phyloP scores from a whole-genome alignment of 1,140 invertebrate genomes.

The Dreissena polymorpha region DNA sequence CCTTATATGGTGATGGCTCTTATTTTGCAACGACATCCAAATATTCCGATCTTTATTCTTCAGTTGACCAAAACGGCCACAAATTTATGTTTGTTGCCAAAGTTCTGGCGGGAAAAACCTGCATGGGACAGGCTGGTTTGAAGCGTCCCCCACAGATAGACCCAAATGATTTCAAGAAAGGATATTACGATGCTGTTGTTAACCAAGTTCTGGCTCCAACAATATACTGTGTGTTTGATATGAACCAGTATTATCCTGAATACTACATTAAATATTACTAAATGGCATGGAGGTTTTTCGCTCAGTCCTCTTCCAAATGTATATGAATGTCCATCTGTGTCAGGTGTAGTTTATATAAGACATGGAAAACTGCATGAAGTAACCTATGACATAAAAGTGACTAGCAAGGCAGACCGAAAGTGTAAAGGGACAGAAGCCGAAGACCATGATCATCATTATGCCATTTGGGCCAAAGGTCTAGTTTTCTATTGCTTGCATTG shows the following conservation, averaged over 20 bases:
- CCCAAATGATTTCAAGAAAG: constrained; percentile 25
- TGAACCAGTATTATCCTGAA: constrained; percentile 70
- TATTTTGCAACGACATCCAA: constrained; percentile 64
- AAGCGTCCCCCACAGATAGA: constrained; percentile 55
- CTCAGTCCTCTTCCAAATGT: no score
- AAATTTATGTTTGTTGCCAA: constrained; percentile 61
- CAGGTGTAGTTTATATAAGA: no score
- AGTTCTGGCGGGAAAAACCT: constrained; percentile 55
- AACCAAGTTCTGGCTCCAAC: constrained; percentile 59
- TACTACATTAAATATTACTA: constrained; percentile 65
- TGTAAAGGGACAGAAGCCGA: no score
- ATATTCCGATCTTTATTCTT: constrained; percentile 59
- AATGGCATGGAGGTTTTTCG: no score
- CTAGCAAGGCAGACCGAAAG: no score
- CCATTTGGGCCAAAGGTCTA: no score
- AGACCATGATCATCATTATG: no score
- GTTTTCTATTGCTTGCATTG: no score
- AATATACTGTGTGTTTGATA: constrained; percentile 68
- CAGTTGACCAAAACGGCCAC: constrained; percentile 30
- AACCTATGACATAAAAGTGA: no score
- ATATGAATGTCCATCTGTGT: no score
- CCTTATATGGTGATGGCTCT: constrained; percentile 60
- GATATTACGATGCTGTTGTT: constrained; percentile 62
- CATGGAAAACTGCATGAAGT: no score
- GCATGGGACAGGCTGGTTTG: constrained; percentile 38